Evolutionary conservation across 2,113 vertebrate genomes (phyloP).

Genomic region (Eidolon helvum): DNA sequence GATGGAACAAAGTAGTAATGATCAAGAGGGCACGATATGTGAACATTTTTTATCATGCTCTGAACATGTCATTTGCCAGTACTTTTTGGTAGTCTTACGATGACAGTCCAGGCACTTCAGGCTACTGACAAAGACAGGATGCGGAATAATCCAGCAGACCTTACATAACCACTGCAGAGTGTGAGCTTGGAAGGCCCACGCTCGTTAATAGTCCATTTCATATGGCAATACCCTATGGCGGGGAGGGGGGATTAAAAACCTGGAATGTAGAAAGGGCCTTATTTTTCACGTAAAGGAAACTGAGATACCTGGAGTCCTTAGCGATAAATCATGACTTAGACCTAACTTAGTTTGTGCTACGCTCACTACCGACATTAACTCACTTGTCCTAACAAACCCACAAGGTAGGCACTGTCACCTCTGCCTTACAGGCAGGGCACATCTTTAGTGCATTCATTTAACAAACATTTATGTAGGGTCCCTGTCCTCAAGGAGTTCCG

Average conservation of each 20-base stretch:
- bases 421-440: background rate
- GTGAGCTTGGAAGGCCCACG: slow-evolving; percentile 28
- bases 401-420: background rate
- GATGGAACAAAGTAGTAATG: background rate
- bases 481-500: background rate
- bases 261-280: background rate
- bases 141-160: background rate
- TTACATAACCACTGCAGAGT: background rate
- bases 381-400: background rate
- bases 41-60: slow-evolving; percentile 18
- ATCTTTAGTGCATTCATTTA: background rate
- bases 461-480: background rate
- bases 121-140: background rate
- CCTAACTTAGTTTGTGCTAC: background rate
- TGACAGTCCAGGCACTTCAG: background rate
- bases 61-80: background rate
- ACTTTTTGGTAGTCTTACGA: background rate
- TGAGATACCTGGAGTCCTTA: background rate
- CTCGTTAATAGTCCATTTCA: background rate
- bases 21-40: background rate
- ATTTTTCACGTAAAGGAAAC: slow-evolving; percentile 37
- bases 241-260: background rate
- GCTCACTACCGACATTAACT: background rate
- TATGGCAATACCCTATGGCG: background rate
- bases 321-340: background rate